phyloP scores from a whole-genome alignment of 2,113 vertebrate genomes.

The Cygnus atratus region DNA sequence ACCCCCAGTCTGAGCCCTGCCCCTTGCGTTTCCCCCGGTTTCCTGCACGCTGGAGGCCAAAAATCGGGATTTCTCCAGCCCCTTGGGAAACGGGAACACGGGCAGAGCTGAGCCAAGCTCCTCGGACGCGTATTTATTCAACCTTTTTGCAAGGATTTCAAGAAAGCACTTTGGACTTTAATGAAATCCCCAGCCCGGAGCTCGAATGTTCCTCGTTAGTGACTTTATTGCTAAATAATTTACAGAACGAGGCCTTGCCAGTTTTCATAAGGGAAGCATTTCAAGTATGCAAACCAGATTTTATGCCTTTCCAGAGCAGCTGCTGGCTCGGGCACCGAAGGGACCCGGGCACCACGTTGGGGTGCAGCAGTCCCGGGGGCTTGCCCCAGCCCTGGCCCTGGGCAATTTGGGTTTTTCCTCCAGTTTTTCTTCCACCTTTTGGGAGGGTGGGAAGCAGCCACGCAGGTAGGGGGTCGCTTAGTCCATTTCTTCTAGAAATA shows the following conservation, averaged over 20 bases:
- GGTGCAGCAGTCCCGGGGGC: too few species aligned
- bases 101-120: background rate
- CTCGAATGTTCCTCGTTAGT: slow-evolving; percentile 50
- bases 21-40: background rate
- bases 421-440: too few species aligned
- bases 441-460: background rate
- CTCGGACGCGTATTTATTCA: fast-evolving
- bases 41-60: slow-evolving; percentile 15
- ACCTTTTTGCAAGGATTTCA: background rate
- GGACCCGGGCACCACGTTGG: too few species aligned
- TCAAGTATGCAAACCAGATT: slow-evolving; percentile 69
- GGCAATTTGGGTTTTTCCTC: too few species aligned
- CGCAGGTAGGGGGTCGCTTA: background rate
- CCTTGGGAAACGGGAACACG: background rate
- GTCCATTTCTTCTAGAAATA: background rate
- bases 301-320: slow-evolving; percentile 67
- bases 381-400: too few species aligned
- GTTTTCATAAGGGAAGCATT: slow-evolving; percentile 71
- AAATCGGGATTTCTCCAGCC: background rate
- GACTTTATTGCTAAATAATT: slow-evolving; percentile 72
- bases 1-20: too few species aligned
- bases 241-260: slow-evolving; percentile 60
- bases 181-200: background rate
- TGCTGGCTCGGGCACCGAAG: background rate
- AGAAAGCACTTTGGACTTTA: background rate